Base-by-base conservation (phyloP, 1,140 invertebrate species). In the Caligus rogercresseyi region DNA sequence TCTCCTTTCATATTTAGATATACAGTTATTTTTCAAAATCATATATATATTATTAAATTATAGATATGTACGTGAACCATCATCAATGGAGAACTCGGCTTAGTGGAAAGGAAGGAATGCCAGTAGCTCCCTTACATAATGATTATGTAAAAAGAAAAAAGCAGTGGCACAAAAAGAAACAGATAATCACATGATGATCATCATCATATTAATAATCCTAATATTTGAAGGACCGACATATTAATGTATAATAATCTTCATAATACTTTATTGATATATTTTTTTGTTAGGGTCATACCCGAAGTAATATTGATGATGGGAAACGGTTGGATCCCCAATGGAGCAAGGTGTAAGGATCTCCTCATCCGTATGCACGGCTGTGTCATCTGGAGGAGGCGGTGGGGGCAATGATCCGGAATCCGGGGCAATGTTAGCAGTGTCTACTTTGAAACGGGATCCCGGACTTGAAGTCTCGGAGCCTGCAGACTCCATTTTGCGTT, bases 361-460 rank as follows among this genome's bases (percentile, higher is more conserved):
- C 31, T 43, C 31, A 43, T 43, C 31, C n/a, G 31, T 43, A 11
- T 7, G 7, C 7, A n/a, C 31, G n/a, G 31, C 31, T 43, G 31
- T n/a, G n/a, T 43, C 31, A 43, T 11, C 7, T 43, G 31, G 31
- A 11, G 31, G 31, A 7, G 31, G 31, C 7, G 31, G 31, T 11
- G 31, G 31, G 7, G 31, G 31, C 7, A n/a, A n/a, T 43, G 31
- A n/a, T 43, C 7, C 14, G 56, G 11, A 54, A 51, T 24, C 18
- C 43, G 54, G 16, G 20, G 57, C 20, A 64, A 66, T 61, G 26
- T 59, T 52, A 64, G 64, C 60, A 66, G 61, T 61, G 20, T 66
- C 21, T 66, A 66, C 57, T 60, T 66, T 26, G 64, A 66, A 23
- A 61, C 65, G 63, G 61, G 64, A 64, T 64, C 62, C 23, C 20